A percentile compares a stretch with the other conserved stretches of the same genome.
phyloP scores from a whole-genome alignment of 2,888 invertebrate genomes.

The Apoda limacodes region DNA sequence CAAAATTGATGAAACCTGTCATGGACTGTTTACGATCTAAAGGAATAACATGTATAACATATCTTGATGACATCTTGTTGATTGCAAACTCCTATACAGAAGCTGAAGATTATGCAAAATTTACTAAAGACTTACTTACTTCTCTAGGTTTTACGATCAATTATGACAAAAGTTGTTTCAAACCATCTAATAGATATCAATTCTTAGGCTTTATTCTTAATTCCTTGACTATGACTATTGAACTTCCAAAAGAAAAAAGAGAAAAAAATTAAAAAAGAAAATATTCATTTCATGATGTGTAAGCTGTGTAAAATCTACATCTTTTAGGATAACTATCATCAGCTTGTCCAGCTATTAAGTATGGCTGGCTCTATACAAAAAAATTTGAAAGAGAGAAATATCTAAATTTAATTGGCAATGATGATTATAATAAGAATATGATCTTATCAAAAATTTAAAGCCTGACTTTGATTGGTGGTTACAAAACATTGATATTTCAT shows the following conservation, averaged over 20 bases:
- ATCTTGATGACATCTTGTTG: not conserved
- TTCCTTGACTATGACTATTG: constrained; percentile 1
- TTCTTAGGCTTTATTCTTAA: constrained; percentile 6
- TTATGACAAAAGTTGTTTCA: constrained; percentile 11
- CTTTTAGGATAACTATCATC: constrained; percentile 2
- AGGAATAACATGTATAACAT: not conserved
- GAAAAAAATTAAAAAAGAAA: constrained; percentile 3
- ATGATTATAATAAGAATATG: constrained; percentile 1
- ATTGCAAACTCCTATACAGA: not conserved
- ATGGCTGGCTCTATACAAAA: constrained; percentile 4
- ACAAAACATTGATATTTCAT: not conserved
- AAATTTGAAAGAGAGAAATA: constrained; percentile 6
- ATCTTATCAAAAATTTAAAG: not conserved
- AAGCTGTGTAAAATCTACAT: constrained; percentile 3
- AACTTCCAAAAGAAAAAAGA: constrained; percentile 3
- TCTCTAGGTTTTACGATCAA: constrained; percentile 17
- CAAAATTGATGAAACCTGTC: not conserved
- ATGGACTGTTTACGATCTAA: not conserved
- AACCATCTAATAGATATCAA: constrained; percentile 1
- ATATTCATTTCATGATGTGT: not conserved
- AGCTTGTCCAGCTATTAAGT: constrained; percentile 1
- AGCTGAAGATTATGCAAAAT: not conserved
- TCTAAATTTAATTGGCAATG: not conserved
- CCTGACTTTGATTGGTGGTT: constrained; percentile 7
- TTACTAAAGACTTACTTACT: constrained; percentile 3